These are phyloP conservation scores for Capreolus pygargus DNA, from an alignment of 2,113 vertebrate species.

Conservation along the genomic window DNA sequence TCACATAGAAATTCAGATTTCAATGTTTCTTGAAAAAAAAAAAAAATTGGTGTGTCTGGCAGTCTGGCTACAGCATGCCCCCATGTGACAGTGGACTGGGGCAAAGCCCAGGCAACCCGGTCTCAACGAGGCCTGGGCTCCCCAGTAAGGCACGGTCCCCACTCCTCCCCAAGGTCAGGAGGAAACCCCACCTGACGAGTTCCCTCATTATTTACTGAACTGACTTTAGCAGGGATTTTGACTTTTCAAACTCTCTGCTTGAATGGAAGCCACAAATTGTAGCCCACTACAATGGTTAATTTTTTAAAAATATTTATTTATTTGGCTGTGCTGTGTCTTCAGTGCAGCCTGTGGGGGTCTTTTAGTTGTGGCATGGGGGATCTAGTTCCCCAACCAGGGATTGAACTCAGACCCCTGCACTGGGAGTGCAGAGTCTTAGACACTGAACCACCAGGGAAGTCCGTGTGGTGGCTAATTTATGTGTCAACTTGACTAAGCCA, in stretches of 20 bases:
- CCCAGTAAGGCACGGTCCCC: not conserved
- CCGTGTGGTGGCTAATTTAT: not conserved
- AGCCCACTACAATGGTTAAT: not conserved
- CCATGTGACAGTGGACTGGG: not conserved
- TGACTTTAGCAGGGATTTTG: not conserved
- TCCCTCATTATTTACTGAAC: not conserved
- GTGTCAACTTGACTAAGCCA: not conserved
- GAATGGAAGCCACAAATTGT: not conserved
- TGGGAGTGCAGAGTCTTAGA: not conserved
- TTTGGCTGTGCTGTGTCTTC: not conserved
- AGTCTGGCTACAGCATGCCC: not conserved
- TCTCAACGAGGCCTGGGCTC: not conserved
- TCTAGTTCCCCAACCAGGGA: not conserved
- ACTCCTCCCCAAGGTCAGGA: not conserved
- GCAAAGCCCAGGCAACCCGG: not conserved
- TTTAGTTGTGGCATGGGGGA: not conserved
- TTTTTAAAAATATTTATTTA: not conserved
- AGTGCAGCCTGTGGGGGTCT: not conserved
- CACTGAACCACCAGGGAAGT: not conserved
- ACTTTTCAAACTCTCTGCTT: not conserved
- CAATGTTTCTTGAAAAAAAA: constrained; percentile 5
- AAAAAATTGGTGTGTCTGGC: not conserved
- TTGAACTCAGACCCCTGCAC: not conserved
- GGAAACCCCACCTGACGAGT: no score
- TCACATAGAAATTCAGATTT: not conserved